A percentile compares a stretch with the other conserved stretches of the same genome.
These are phyloP conservation scores for Globodera rostochiensis DNA, from an alignment of 1,140 invertebrate species.

Conservation along the genomic window DNA sequence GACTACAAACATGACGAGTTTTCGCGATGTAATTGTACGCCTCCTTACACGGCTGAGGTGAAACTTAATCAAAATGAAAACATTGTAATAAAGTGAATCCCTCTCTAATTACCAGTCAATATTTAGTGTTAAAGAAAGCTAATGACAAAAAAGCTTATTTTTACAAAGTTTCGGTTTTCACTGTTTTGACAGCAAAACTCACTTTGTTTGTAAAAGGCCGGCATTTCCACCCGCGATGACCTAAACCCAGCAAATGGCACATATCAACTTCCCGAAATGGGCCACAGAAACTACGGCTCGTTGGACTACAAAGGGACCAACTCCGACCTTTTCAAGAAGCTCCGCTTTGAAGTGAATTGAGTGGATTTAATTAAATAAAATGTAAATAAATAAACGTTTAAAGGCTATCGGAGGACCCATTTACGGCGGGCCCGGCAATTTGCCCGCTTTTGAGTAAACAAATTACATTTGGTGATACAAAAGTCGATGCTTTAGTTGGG, in stretches of 20 bases:
- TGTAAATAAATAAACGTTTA: too few relatives aligned
- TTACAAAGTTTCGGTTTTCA: too few relatives aligned
- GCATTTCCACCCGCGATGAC: constrained; percentile 66
- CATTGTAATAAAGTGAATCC: too few relatives aligned
- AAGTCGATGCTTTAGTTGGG: too few relatives aligned
- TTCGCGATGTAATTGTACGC: constrained; percentile 74
- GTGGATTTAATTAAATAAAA: too few relatives aligned
- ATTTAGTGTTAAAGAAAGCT: constrained; percentile 67
- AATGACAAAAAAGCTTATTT: neutral
- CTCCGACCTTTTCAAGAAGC: too few relatives aligned
- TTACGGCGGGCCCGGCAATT: too few relatives aligned
- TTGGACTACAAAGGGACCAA: constrained; percentile 73
- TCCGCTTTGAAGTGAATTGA: too few relatives aligned
- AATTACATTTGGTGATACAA: too few relatives aligned
- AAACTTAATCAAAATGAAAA: constrained; percentile 6
- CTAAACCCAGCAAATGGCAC: constrained; percentile 60
- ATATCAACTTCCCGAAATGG: constrained; percentile 71
- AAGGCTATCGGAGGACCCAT: too few relatives aligned
- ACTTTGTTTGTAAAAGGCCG: constrained; percentile 27
- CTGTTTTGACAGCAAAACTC: neutral
- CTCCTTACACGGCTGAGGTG: constrained; percentile 73
- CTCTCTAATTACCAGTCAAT: too few relatives aligned
- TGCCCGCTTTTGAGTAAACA: too few relatives aligned
- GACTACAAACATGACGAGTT: constrained; percentile 76
- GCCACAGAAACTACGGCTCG: constrained; percentile 73